Base-by-base conservation (phyloP, 2,113 vertebrate species). In the Rhipidura dahli region DNA sequence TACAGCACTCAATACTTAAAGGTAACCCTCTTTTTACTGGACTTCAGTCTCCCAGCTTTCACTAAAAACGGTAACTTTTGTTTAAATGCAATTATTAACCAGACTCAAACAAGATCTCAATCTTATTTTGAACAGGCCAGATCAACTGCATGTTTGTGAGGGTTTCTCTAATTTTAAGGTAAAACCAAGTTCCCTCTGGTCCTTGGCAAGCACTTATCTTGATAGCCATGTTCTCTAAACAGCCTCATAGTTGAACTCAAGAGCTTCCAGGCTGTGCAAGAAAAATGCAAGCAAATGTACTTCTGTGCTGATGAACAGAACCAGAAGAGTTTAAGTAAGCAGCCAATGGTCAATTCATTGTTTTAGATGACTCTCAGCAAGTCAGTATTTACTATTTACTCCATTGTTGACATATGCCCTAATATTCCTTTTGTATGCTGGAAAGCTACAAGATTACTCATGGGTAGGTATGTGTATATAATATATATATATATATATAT, bases 111-210 rank as follows among this genome's bases (percentile, higher is more conserved):
- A 70, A 50, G 26, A 91, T 35, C 40, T 69, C 79, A 53, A 16
- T 53, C 69, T 87, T 44, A 51, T 42, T 94, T 42, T 77, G 54
- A 90, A 92, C 17, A 20, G 47, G 51, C 37, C 68, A 68, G 59
- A 91, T 70, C n/a, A 83, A 64, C 42, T 81, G 35, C 11, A 8
- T 11, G 49, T 69, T 49, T 82, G 40, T 45, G 66, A 82, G 44
- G 13, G 7, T 33, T 50, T 61, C 30, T 57, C 30, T 45, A 63
- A 86, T 85, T 87, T 92, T 90, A 86, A 79, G 57, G 83, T 88
- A 92, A 83, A 95, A 87, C 50, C 57, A 84, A 79, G 81, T 90
- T 61, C 56, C 8, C 51, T 84, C 73, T 92, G 91, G 83, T 83
- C 49, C n/a, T 56, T 88, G 75, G 63, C 65, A 87, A 94, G n/a